These are phyloP conservation scores for Peromyscus nudipes DNA, from an alignment of 2,797 vertebrate species.

Conservation along the genomic window DNA sequence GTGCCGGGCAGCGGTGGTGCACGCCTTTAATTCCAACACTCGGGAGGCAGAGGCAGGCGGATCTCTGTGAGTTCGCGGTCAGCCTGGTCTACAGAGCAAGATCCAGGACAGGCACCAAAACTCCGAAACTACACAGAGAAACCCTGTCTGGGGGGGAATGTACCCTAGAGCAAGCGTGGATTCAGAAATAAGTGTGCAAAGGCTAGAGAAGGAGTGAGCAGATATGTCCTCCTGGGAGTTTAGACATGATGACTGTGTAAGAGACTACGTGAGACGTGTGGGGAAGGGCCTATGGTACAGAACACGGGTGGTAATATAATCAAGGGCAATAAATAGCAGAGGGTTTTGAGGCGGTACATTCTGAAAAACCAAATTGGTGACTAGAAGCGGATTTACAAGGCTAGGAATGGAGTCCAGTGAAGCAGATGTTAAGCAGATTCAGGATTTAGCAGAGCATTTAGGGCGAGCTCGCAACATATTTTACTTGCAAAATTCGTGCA, in stretches of 20 bases:
- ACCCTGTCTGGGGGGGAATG: too few relatives aligned
- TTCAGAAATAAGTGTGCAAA: slow-evolving; percentile 36
- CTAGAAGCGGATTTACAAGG: slow-evolving; percentile 49
- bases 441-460: slow-evolving; percentile 75
- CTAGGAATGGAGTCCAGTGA: slow-evolving; percentile 60
- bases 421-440: slow-evolving; percentile 77
- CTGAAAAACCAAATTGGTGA: slow-evolving; percentile 66
- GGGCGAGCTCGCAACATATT: slow-evolving; percentile 69
- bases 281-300: background rate
- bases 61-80: too few relatives aligned
- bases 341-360: slow-evolving; percentile 70
- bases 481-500: slow-evolving; percentile 80
- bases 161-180: background rate
- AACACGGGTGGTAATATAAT: slow-evolving; percentile 72
- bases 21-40: too few relatives aligned
- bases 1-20: too few relatives aligned
- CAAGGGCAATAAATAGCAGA: slow-evolving; percentile 71
- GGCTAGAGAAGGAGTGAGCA: slow-evolving; percentile 35
- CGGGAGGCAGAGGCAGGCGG: too few relatives aligned
- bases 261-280: slow-evolving; percentile 11
- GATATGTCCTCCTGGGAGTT: slow-evolving; percentile 55
- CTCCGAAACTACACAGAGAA: too few relatives aligned
- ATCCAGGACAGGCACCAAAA: too few relatives aligned
- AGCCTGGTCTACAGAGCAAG: too few relatives aligned
- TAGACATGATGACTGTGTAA: slow-evolving; percentile 35